phyloP scores from a whole-genome alignment of 2,797 vertebrate genomes.

The Calcarius lapponicus region DNA sequence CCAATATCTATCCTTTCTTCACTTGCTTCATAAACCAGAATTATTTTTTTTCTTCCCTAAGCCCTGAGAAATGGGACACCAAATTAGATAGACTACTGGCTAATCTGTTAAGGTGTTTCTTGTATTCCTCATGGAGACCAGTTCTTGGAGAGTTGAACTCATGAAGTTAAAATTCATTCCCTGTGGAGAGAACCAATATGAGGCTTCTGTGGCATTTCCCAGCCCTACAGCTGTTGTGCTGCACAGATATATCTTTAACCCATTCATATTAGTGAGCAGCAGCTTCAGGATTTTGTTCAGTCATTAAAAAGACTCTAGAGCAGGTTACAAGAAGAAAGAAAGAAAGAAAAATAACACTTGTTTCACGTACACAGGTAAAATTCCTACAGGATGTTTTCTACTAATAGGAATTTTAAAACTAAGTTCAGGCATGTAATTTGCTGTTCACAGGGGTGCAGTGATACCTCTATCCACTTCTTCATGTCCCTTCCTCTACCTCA shows the following conservation, averaged over 20 bases:
- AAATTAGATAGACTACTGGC: constrained; percentile 30
- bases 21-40: constrained; percentile 19
- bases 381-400: neutral
- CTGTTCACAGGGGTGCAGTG: neutral
- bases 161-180: constrained; percentile 10
- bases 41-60: constrained; percentile 10
- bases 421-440: neutral
- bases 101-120: constrained; percentile 33
- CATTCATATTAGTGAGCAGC: neutral
- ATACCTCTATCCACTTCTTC: neutral
- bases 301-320: neutral
- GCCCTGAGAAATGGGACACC: neutral
- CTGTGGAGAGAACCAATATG: neutral
- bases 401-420: neutral
- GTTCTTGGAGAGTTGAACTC: neutral
- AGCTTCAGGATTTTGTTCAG: neutral
- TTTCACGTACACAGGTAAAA: neutral
- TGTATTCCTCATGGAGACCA: constrained; percentile 2
- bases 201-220: neutral
- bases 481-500: neutral
- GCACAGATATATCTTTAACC: neutral
- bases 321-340: neutral
- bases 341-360: neutral
- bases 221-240: constrained; percentile 17
- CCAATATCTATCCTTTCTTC: neutral